Evolutionary conservation across 2,888 invertebrate species (phyloP), one percentile per base, ranked within the genome.

Genomic region (Dryomyza anilis): DNA sequence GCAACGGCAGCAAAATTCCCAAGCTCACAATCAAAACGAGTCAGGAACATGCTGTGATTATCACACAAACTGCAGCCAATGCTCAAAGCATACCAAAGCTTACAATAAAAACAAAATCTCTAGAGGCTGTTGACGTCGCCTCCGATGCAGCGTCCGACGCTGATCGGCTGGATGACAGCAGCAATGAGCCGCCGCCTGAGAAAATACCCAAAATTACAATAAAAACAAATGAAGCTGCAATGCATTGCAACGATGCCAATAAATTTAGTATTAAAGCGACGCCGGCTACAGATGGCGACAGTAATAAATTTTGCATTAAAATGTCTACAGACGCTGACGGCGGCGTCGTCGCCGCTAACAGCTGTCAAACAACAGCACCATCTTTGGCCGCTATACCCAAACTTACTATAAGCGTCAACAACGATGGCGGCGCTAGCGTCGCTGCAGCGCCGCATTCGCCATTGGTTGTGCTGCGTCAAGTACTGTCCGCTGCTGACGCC

Each of bases 21-120:
- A 81, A 87, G 86, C 78, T 86, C 84, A 73, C 84, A 33, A 82
- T 81, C 39, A 87, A 72, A 73, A 80, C 77, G 45, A 77, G 74
- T 21, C 77, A 74, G 33, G 76, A 78, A 50, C 81, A 84, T 76
- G 86, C 84, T 74, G 85, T 87, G 82, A 79, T 86, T 75, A 73
- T 84, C 83, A 74, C 79, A 25, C 80, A 79, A 65, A 74, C 73
- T 55, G 69, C 71, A 1, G 71, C 72, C 19, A 79, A 79, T 67
- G 69, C 76, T 1, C 70, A 86, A 84, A 73, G 75, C 29, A 79
- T 81, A 73, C 80, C 81, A 39, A 83, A 80, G 69, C 67, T 81
- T 50, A 83, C 82, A 36, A 81, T 81, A 29, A 82, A 82, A 71
- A 82, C 82, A 4, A 79, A 81, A 69, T 78, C 83, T 2, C 65